Base-by-base conservation (phyloP, 2,888 invertebrate species). In the Thelaira solivaga region DNA sequence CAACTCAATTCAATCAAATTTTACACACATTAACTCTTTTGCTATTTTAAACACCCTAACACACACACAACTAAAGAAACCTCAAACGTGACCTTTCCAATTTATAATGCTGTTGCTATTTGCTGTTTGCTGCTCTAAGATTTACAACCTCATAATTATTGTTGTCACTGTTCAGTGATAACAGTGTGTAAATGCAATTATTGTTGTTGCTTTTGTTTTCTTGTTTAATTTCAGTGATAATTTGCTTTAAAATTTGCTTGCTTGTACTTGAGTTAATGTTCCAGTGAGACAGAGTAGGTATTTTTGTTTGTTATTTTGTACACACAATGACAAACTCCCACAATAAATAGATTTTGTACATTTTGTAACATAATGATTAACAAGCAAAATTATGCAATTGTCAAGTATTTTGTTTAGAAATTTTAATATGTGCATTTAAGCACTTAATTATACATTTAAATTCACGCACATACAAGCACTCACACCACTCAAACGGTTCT, bases 361-460 rank as follows among this genome's bases (percentile, higher is more conserved):
- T n/a, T n/a, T n/a, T 6, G 5, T 6, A 39, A 4, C 36, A 31
- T 4, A 51, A 53, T 29, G 7, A 29, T 64, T 72, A 74, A 71
- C 74, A 47, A 78, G 74, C 74, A 74, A 65, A 71, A 78, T 74
- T 71, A 68, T 77, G 62, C 67, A 68, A 53, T 68, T 77, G 73
- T 68, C 61, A 68, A 75, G 74, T 31, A 45, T 31, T 72, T 55
- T 53, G 51, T 20, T 24, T 11, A 34, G 22, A 29, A 39, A 57
- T 26, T 47, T 36, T 24, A 47, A 36, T 41, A 16, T n/a, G n/a
- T n/a, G n/a, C 26, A 57, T n/a, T 34, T 29, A 18, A 39, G 16
- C 13, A 45, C 13, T 22, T n/a, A 39, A 26, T 39, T 49, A 8
- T 8, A 24, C 39, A 20, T 36, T 39, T 20, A 59, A 39, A n/a